Conservation (phyloP, 2,113 vertebrate species). For the Bettongia penicillata region DNA sequence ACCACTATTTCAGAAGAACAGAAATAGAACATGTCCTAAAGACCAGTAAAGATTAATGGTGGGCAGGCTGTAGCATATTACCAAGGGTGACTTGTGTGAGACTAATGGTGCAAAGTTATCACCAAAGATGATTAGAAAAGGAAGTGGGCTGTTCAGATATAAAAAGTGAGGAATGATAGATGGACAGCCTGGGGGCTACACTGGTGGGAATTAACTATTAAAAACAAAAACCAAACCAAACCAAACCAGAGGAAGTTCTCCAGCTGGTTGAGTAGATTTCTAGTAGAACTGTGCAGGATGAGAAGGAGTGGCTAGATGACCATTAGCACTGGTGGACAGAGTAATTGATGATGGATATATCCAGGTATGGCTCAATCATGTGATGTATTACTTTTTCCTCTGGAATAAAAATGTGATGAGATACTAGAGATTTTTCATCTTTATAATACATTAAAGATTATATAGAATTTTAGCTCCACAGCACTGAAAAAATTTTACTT, state of each 20-base stretch:
- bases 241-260: neutral
- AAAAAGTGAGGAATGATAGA: neutral
- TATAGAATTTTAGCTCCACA: neutral
- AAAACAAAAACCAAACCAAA: neutral
- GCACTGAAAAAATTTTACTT: neutral
- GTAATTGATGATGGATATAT: neutral
- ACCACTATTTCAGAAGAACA: neutral
- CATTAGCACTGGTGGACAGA: neutral
- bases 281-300: neutral
- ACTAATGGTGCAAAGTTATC: neutral
- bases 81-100: neutral
- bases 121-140: neutral
- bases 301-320: neutral
- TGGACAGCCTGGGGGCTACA: neutral
- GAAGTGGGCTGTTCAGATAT: neutral
- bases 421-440: neutral
- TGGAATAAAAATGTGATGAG: slow-evolving; percentile 35
- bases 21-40: neutral
- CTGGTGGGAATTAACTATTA: neutral
- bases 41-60: neutral
- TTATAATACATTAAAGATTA: neutral
- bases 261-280: neutral
- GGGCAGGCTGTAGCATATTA: neutral
- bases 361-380: neutral
- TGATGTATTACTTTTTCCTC: neutral